Percentiles rank a stretch among this genome's conserved stretches.
These are phyloP conservation scores for Hedya salicella DNA, from an alignment of 2,888 invertebrate genomes.

Conservation along the genomic window DNA sequence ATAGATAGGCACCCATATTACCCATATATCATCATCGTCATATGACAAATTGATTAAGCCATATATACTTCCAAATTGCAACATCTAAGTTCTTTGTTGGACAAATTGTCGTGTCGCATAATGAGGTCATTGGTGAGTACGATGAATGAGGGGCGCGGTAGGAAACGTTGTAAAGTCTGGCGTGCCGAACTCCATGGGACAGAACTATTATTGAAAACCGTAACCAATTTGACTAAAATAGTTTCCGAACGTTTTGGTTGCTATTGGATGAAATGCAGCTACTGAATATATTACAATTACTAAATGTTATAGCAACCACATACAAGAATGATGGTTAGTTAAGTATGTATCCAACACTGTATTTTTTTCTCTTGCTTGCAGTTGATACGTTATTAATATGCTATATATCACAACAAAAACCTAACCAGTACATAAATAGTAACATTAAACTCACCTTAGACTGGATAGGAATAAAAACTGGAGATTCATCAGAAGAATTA, in stretches of 20 bases:
- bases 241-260: constrained; percentile 5
- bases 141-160: constrained; percentile 39
- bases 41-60: not conserved
- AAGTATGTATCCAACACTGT: too few relatives aligned
- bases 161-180: constrained; percentile 46
- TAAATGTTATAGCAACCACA: not conserved
- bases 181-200: constrained; percentile 27
- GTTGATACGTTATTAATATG: too few relatives aligned
- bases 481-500: constrained; percentile 47
- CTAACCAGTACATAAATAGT: not conserved
- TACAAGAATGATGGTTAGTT: too few relatives aligned
- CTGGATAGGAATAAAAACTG: constrained; percentile 71
- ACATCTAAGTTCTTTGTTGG: constrained; percentile 7
- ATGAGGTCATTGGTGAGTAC: constrained; percentile 28
- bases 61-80: not conserved
- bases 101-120: constrained; percentile 12
- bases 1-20: too few relatives aligned
- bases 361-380: too few relatives aligned
- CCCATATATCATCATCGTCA: too few relatives aligned
- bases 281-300: not conserved
- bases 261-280: not conserved
- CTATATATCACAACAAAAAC: too few relatives aligned
- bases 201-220: constrained; percentile 34
- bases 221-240: constrained; percentile 27
- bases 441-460: constrained; percentile 66